phyloP scores from a whole-genome alignment of 2,113 vertebrate genomes.

The Agapornis roseicollis region DNA sequence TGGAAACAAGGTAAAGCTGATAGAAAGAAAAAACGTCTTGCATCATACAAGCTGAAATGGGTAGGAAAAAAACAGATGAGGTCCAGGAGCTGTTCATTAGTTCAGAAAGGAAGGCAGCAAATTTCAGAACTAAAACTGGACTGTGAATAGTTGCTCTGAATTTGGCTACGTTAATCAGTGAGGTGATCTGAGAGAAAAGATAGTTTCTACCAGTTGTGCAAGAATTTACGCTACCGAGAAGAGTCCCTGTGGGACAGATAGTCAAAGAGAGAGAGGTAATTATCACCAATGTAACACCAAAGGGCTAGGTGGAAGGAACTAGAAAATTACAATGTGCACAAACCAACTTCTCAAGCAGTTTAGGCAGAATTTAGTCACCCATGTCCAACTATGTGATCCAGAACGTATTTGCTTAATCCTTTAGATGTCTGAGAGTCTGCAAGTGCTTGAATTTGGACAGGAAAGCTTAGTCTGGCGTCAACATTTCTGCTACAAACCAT shows the following conservation, averaged over 20 bases:
- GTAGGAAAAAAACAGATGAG: not conserved
- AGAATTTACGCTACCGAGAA: not conserved
- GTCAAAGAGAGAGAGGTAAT: conserved; percentile 16
- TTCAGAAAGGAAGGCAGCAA: not conserved
- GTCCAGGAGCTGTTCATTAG: not conserved
- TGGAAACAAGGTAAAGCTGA: not conserved
- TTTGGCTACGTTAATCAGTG: not conserved
- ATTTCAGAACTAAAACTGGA: not conserved
- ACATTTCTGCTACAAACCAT: conserved; percentile 58
- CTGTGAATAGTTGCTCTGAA: not conserved
- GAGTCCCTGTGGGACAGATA: not conserved
- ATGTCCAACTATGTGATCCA: conserved; percentile 65
- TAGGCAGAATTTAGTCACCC: conserved; percentile 59
- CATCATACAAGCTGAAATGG: not conserved
- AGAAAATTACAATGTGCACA: conserved; percentile 36
- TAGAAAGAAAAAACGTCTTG: not conserved
- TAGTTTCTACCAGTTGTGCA: not conserved
- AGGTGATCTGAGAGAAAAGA: not conserved
- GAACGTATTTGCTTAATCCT: conserved; percentile 64
- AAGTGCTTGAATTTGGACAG: conserved; percentile 41
- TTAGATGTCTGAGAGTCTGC: conserved; percentile 61
- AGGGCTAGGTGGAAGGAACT: conserved; percentile 30
- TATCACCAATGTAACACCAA: conserved; percentile 59
- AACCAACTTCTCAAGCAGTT: conserved; percentile 51
- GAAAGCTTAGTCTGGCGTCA: conserved; percentile 67